These are phyloP conservation scores for Melinaea marsaeus DNA, from an alignment of 2,888 invertebrate species.

Conservation along the genomic window DNA sequence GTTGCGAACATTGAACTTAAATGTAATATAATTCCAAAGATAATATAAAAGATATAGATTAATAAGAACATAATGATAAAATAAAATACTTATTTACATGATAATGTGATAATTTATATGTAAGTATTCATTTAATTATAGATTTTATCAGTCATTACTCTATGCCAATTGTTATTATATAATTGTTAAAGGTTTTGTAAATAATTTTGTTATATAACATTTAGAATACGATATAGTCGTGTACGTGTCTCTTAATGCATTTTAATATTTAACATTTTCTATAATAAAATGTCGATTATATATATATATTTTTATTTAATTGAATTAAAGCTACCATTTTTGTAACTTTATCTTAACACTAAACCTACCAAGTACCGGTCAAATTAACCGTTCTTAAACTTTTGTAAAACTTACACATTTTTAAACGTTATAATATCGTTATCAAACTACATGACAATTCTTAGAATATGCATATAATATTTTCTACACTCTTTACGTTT, in stretches of 20 bases:
- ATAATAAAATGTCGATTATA: neutral
- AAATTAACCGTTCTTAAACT: too few species aligned
- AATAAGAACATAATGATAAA: constrained; percentile 20
- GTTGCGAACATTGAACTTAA: constrained; percentile 12
- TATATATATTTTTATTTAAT: neutral
- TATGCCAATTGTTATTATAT: constrained; percentile 41
- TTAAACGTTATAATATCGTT: too few species aligned
- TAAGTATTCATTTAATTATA: constrained; percentile 39
- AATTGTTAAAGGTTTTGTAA: constrained; percentile 54
- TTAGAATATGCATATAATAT: too few species aligned
- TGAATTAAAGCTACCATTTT: too few species aligned
- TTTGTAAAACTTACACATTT: too few species aligned
- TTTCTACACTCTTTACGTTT: too few species aligned
- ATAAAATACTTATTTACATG: constrained; percentile 11
- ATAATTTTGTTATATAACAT: constrained; percentile 48
- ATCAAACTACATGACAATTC: too few species aligned
- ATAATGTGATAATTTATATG: constrained; percentile 49
- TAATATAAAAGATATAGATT: neutral
- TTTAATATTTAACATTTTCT: constrained; percentile 1
- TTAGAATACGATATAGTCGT: constrained; percentile 28
- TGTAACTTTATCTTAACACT: too few species aligned
- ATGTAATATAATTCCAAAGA: constrained; percentile 39
- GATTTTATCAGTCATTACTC: constrained; percentile 62
- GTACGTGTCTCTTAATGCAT: neutral
- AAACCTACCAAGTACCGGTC: too few species aligned